A percentile compares a stretch with the other conserved stretches of the same genome.
Conservation (phyloP, 2,797 vertebrate species). For the Cyclopterus lumpus region DNA sequence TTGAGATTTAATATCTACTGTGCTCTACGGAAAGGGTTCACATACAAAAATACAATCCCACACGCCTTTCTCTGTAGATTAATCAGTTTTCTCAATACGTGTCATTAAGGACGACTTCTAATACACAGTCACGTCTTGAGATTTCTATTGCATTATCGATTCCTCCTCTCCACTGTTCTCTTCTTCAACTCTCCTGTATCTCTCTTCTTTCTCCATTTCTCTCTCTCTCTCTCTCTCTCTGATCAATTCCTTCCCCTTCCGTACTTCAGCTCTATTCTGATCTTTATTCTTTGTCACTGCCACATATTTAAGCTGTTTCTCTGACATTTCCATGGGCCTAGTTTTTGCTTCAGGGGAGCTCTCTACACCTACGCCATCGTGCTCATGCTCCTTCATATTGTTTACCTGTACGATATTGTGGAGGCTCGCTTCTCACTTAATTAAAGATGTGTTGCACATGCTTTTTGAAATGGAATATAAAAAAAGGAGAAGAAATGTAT, state of each 20-base stretch:
- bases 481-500: background rate
- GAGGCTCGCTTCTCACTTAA: background rate
- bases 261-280: constrained; percentile 31
- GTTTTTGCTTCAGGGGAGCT: constrained; percentile 5
- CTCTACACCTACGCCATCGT: background rate
- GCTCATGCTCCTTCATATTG: constrained; percentile 2
- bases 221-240: constrained; percentile 22
- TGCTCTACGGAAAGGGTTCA: constrained; percentile 28
- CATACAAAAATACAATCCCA: constrained; percentile 21
- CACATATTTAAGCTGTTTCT: constrained; percentile 44
- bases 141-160: constrained; percentile 80
- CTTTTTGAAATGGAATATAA: background rate
- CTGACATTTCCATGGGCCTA: constrained; percentile 30
- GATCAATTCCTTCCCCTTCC: constrained; percentile 34
- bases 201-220: constrained; percentile 37
- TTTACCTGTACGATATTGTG: constrained; percentile 11
- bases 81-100: constrained; percentile 71
- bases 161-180: constrained; percentile 60
- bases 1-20: constrained; percentile 73
- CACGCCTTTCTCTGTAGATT: constrained; percentile 59
- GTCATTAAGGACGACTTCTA: constrained; percentile 74
- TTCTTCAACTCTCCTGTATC: constrained; percentile 45
- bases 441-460: background rate
- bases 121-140: constrained; percentile 69
- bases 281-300: constrained; percentile 52